These are phyloP conservation scores for Pangasius larnaudii DNA, from an alignment of 2,797 vertebrate species.

Conservation along the genomic window DNA sequence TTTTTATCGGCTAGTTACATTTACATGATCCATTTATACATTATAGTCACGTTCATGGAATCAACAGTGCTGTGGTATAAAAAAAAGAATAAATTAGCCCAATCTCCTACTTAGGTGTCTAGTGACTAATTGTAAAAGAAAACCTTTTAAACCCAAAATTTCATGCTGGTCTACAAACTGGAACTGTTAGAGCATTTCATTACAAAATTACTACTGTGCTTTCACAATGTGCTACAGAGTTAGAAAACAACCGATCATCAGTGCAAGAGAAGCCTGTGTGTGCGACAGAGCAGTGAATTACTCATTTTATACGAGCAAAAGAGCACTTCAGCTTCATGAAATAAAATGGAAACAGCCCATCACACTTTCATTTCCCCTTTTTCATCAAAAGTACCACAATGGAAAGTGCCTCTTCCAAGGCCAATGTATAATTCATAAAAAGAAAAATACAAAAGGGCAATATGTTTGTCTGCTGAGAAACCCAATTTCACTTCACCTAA, in stretches of 20 bases:
- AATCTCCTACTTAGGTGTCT: neutral
- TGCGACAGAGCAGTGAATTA: conserved; percentile 40
- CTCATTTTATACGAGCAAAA: conserved; percentile 32
- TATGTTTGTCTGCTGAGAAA: conserved; percentile 58
- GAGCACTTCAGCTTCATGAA: conserved; percentile 37
- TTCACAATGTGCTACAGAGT: neutral
- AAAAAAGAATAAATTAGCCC: neutral
- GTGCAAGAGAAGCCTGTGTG: neutral
- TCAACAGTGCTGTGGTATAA: neutral
- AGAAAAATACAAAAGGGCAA: conserved; percentile 51
- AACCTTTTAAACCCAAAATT: neutral
- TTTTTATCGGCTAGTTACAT: neutral
- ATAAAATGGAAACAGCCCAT: conserved; percentile 39
- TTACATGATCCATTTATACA: neutral
- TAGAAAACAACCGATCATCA: neutral
- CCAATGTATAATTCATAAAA: conserved; percentile 58
- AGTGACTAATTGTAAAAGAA: too few relatives aligned
- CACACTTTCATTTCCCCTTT: conserved; percentile 47
- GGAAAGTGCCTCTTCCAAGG: conserved; percentile 49
- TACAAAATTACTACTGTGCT: too few relatives aligned
- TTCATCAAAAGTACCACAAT: conserved; percentile 33
- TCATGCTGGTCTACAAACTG: neutral
- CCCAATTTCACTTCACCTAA: conserved; percentile 65
- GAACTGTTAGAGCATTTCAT: neutral
- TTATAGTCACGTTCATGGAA: neutral